Evolutionary conservation across 2,797 vertebrate genomes (phyloP), one percentile per base, ranked within the genome.

Genomic region (Galago senegalensis): DNA sequence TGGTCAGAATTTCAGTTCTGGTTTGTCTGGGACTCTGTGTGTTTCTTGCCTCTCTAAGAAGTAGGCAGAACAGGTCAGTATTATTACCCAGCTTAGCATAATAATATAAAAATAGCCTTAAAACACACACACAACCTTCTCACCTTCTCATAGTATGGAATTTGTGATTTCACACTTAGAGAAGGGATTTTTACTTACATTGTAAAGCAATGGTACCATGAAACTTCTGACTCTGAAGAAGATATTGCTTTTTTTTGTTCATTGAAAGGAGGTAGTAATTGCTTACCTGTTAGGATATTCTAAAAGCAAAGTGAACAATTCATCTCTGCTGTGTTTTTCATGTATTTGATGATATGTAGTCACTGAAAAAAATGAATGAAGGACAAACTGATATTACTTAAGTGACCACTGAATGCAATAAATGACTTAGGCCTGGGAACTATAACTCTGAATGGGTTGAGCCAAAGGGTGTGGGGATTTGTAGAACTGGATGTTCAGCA

Each of bases 1-100:
- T 13, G 5, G 17, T 25, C 40, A 91, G 77, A 92, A 63, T 92
- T 89, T 93, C 61, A 91, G 27, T 73, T 95, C 73, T 29, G 7
- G 34, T 93, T 96, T 89, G 65, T 79, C 58, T 69, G 60, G 63
- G 29, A 65, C 18, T 43, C 63, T 0, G 5, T 92, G n/a, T 70
- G 63, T 91, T n/a, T 12, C 34, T 40, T 31, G 29, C 5, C 23
- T 60, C 53, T 77, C 76, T 34, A n/a, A 87, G 61, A 95, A 95
- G 76, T 77, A 92, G 69, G 85, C 46, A 83, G 56, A 88, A 53
- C 46, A 29, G 8, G 8, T 94, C 53, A 92, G 60, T 60, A 87
- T 95, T 84, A 89, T 56, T 10, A 85, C 29, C n/a, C 14, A 69
- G 4, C 16, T 43, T 43, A 77, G 6, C 14, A 7, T 60, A 53